Conservation (phyloP, 1,140 invertebrate genomes). For the Planococcus citri region DNA sequence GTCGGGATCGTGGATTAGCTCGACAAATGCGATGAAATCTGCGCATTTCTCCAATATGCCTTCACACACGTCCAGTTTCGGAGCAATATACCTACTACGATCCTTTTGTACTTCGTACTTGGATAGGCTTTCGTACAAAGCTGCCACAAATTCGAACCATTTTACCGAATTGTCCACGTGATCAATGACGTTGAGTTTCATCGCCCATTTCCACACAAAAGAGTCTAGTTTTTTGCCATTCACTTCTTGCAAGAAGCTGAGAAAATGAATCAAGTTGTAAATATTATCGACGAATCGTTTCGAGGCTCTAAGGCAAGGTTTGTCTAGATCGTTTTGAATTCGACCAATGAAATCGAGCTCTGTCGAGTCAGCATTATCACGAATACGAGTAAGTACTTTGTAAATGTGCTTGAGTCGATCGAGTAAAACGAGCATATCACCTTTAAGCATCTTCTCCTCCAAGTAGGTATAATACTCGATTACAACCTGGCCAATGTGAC, state of each 20-base stretch:
- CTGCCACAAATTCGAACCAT: conserved; percentile 8
- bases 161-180: neutral
- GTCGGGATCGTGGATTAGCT: neutral
- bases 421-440: no score
- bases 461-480: neutral
- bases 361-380: no score
- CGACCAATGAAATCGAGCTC: no score
- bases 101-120: neutral
- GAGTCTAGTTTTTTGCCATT: neutral
- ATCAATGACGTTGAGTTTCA: neutral
- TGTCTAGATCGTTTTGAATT: neutral
- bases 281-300: neutral
- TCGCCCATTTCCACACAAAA: neutral
- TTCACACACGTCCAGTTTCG: neutral
- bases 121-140: neutral
- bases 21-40: neutral
- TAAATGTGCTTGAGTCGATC: no score
- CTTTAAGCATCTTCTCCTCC: neutral
- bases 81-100: neutral
- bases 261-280: neutral
- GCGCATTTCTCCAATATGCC: neutral
- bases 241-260: neutral
- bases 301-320: neutral
- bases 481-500: neutral
- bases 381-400: no score